Base-by-base conservation (phyloP, 2,888 invertebrate species). In the Philereme transversata region DNA sequence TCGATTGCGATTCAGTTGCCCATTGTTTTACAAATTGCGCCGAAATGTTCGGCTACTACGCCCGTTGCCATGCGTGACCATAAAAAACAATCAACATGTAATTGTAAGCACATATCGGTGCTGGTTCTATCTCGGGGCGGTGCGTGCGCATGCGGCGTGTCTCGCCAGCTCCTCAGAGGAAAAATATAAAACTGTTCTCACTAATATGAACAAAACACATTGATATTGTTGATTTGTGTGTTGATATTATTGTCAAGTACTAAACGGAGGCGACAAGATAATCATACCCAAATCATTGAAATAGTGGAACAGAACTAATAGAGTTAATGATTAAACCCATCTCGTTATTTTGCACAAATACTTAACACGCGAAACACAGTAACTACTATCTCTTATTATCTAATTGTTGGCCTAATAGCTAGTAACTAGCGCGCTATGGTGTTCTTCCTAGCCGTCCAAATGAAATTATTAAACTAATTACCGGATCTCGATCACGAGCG, bases 401-500 rank as follows among this genome's bases (percentile, higher is more conserved):
- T 1, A 22, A 38, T 38, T 7, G 38, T 38, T 38, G 7, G 4
- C 5, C 38, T 38, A 38, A 38, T 5, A 38, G n/a, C n/a, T n/a
- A n/a, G 38, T 7, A 38, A 38, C 8, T 38, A 3, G 8, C 38
- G 22, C 22, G 22, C 22, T 22, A 3, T 22, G 22, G 22, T 22
- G 3, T 22, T 22, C 22, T n/a, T n/a, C n/a, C n/a, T n/a, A n/a
- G n/a, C n/a, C n/a, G n/a, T n/a, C 81, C 83, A 84, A 86, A 88
- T 87, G 81, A 86, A 87, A 89, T 87, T 87, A 88, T 88, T 87
- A 87, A 82, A 87, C 87, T 88, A 89, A 88, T 89, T 88, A 88
- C 88, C 84, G 81, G 84, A 86, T 83, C 83, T 83, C 82, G 84
- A 83, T 83, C 82, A 82, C 81, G 85, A 81, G 82, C 80, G 76